Base-by-base conservation (phyloP, 1,140 invertebrate genomes). In the Neotoxoptera formosana region DNA sequence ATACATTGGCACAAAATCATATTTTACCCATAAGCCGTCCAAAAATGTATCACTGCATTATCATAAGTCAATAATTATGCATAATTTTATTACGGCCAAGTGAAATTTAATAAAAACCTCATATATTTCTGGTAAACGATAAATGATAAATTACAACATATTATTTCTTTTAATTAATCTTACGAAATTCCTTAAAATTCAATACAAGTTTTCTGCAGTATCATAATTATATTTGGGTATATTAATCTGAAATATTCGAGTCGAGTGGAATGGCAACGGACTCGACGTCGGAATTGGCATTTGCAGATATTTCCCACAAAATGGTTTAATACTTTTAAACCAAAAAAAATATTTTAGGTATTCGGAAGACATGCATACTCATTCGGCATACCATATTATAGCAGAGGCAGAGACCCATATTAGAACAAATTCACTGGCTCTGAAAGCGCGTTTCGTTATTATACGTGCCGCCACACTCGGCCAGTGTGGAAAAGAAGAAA, bases 271-370 rank as follows among this genome's bases (percentile, higher is more conserved):
- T 86, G 83, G 11, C 11, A 47, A 36, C 25, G 83, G 41, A 86
- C 21, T 47, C 83, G 30, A 45, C 23, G 83, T 47, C 47, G 41
- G 41, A 23, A 86, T 86, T 86, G 41, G 41, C 11, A 86, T 86
- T 86, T 47, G 41, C 9, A 86, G 83, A 86, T 86, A 86, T 86
- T 86, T 30, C 8, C 8, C 23, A 86, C 30, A 9, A 41, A 47
- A 47, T 47, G 23, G 41, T 86, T 86, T 25, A 45, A 45, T 41
- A 25, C 83, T 41, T 23, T 86, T 9, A 86, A 47, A 23, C 21
- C 9, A 25, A 86, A 86, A 47, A 83, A 25, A 86, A 86, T 86
- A 30, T 47, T 41, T 86, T 86, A 86, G 83, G 23, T 86, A 86
- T 86, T 86, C 11, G 83, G 23, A 45, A 14, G 60, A 51, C 11